A percentile compares a stretch with the other conserved stretches of the same genome.
Evolutionary conservation across 2,797 vertebrate genomes (phyloP).

Genomic region (Buphagus erythrorhynchus): DNA sequence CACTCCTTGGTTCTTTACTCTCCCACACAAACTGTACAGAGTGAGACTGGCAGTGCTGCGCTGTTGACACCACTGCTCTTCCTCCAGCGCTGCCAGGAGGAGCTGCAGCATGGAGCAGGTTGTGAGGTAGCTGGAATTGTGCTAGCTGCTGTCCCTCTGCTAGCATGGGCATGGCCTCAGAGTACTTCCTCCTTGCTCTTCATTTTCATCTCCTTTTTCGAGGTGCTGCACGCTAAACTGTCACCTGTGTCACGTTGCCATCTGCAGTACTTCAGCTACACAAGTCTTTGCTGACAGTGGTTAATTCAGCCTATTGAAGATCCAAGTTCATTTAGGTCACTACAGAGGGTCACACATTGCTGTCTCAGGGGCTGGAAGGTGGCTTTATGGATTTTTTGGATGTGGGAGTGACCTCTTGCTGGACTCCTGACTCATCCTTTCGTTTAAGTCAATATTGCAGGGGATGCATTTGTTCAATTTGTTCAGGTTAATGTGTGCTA

Average conservation of each 20-base stretch:
- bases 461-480: neutral
- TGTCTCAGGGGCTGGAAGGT: neutral
- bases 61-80: neutral
- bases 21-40: neutral
- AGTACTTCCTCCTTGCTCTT: neutral
- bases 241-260: neutral
- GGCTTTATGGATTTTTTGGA: neutral
- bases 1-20: neutral
- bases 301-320: neutral
- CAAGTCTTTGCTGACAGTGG: neutral
- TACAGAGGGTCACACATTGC: neutral
- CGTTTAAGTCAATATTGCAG: neutral
- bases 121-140: neutral
- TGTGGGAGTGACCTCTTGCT: neutral
- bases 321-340: neutral
- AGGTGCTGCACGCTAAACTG: neutral
- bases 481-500: neutral
- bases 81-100: neutral
- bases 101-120: rapidly evolving
- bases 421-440: neutral
- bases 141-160: neutral
- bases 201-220: neutral
- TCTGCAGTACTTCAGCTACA: neutral
- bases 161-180: neutral
- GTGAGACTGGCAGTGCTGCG: rapidly evolving